A percentile compares a stretch with the other conserved stretches of the same genome.
Evolutionary conservation across 1,140 invertebrate species (phyloP).

Genomic region (Rhyacophila brunnea): DNA sequence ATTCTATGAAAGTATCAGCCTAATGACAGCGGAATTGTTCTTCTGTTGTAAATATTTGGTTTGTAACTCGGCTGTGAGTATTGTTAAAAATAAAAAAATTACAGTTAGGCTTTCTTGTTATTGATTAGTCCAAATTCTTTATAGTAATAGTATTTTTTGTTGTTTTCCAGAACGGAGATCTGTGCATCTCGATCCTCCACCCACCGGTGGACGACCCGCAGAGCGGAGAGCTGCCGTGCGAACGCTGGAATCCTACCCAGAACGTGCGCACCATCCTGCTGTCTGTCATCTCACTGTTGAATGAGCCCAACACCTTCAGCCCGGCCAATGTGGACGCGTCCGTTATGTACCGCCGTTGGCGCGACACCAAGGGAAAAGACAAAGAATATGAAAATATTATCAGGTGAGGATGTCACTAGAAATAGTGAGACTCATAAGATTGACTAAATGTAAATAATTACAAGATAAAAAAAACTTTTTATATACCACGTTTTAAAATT

Average conservation of each 20-base stretch:
- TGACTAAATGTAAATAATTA: too few species aligned
- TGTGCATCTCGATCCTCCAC: constrained; percentile 99
- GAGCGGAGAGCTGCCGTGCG: constrained; percentile 96
- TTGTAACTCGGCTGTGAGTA: too few species aligned
- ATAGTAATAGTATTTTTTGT: neutral
- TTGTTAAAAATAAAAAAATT: too few species aligned
- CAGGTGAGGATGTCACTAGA: too few species aligned
- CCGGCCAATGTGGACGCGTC: constrained; percentile 99
- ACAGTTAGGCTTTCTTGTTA: neutral
- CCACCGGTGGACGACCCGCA: constrained; percentile 99
- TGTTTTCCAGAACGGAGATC: constrained; percentile 87
- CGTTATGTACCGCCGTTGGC: constrained; percentile 98
- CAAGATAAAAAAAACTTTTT: too few species aligned
- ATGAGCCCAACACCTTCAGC: constrained; percentile 99
- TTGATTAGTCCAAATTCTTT: neutral
- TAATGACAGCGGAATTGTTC: too few species aligned
- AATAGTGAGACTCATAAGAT: too few species aligned
- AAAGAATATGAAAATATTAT: constrained; percentile 99
- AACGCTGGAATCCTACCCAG: constrained; percentile 99
- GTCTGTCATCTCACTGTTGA: constrained; percentile 97
- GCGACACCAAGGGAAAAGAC: constrained; percentile 96
- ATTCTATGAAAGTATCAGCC: too few species aligned
- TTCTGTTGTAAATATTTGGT: too few species aligned
- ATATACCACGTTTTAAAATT: too few species aligned
- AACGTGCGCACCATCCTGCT: constrained; percentile 97